Percentiles rank a stretch among this genome's conserved stretches.
These are phyloP conservation scores for Plecotus auritus DNA, from an alignment of 2,113 vertebrate species.

Conservation along the genomic window DNA sequence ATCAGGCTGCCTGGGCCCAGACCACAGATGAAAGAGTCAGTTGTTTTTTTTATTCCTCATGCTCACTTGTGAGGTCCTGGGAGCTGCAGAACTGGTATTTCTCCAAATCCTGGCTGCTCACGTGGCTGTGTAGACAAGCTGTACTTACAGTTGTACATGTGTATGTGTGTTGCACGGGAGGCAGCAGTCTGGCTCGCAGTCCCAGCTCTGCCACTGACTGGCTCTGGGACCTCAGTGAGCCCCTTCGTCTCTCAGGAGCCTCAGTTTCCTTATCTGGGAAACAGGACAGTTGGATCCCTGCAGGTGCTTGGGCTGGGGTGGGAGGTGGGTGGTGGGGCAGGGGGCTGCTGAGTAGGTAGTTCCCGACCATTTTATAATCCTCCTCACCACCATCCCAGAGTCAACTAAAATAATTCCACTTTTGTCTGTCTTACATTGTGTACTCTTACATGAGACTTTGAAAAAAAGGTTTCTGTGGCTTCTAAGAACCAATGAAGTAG, in stretches of 20 bases:
- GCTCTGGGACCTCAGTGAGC: background rate
- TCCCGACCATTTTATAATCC: background rate
- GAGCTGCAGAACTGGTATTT: conserved; percentile 64
- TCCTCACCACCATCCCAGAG: background rate
- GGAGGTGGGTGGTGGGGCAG: background rate
- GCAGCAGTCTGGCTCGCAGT: background rate
- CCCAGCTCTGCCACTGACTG: background rate
- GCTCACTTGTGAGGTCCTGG: conserved; percentile 4
- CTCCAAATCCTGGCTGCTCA: conserved; percentile 33
- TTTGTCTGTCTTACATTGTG: background rate
- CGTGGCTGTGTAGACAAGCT: conserved; percentile 41
- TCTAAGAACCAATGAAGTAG: background rate
- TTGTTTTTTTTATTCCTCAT: conserved; percentile 21
- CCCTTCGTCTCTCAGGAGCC: background rate
- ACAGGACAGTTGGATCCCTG: background rate
- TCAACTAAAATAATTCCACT: background rate
- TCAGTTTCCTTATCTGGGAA: background rate
- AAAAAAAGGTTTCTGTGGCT: background rate
- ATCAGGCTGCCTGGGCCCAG: conserved; percentile 7
- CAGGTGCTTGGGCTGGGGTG: background rate
- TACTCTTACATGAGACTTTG: background rate
- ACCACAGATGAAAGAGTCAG: conserved; percentile 51
- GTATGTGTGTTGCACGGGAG: background rate
- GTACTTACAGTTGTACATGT: background rate
- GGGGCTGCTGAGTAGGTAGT: background rate